Percentiles rank a stretch among this genome's conserved stretches.
phyloP scores from a whole-genome alignment of 2,113 vertebrate species.

The Malurus melanocephalus region DNA sequence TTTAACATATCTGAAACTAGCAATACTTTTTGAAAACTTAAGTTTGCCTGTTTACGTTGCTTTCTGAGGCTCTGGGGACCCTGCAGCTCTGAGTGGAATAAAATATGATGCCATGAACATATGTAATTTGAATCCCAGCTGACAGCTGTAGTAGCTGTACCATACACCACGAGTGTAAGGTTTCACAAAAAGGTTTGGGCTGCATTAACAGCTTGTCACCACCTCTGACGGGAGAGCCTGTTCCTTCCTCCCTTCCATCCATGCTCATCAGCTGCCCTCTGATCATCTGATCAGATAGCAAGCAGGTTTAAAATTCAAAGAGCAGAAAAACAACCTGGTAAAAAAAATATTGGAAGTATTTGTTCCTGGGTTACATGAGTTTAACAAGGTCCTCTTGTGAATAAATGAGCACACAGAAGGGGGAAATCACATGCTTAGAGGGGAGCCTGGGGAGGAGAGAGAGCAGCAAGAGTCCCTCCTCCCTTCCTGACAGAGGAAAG shows the following conservation, averaged over 20 bases:
- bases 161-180: background rate
- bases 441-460: background rate
- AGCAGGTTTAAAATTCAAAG: background rate
- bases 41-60: background rate
- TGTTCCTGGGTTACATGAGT: background rate
- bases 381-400: background rate
- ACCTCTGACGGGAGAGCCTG: background rate
- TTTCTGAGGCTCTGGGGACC: background rate
- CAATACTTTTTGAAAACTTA: background rate
- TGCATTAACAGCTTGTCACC: background rate
- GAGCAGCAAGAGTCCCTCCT: background rate
- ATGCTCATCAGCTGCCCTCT: background rate
- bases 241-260: background rate
- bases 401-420: background rate
- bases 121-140: background rate
- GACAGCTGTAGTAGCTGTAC: background rate
- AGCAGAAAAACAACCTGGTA: background rate
- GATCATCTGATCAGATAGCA: background rate
- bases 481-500: background rate
- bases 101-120: background rate
- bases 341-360: background rate
- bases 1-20: background rate
- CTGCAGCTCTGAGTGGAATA: background rate
- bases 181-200: conserved; percentile 10
- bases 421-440: background rate